Conservation (phyloP, 2,888 invertebrate genomes). For the Megamerina dolium region DNA sequence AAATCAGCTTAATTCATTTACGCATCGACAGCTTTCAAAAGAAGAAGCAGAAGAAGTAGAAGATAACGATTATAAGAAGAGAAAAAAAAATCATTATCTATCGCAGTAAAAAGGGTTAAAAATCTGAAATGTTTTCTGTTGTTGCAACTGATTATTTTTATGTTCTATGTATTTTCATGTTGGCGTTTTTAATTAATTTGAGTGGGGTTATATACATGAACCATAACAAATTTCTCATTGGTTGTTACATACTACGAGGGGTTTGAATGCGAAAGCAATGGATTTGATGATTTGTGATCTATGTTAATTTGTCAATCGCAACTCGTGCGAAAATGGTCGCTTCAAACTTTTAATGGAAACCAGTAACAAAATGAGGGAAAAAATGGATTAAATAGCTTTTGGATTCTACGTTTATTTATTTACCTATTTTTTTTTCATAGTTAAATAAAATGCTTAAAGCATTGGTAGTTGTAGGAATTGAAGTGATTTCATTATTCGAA, state of each 20-base stretch:
- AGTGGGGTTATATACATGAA: slow-evolving; percentile 8
- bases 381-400: too few relatives aligned
- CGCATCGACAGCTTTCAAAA: slow-evolving; percentile 18
- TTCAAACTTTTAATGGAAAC: too few relatives aligned
- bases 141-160: background rate
- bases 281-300: slow-evolving; percentile 33
- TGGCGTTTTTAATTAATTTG: slow-evolving; percentile 31
- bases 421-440: too few relatives aligned
- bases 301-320: slow-evolving; percentile 34
- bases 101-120: background rate
- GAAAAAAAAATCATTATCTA: background rate
- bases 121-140: background rate
- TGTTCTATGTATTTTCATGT: too few relatives aligned
- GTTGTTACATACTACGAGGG: background rate
- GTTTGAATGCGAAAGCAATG: background rate
- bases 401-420: too few relatives aligned
- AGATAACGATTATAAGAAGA: too few relatives aligned
- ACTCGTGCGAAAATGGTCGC: too few relatives aligned
- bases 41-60: too few relatives aligned
- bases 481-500: too few relatives aligned
- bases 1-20: slow-evolving; percentile 11
- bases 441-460: too few relatives aligned
- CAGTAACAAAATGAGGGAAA: too few relatives aligned
- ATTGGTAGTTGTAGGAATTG: too few relatives aligned
- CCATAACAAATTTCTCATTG: slow-evolving; percentile 5